These are phyloP conservation scores for Balaenoptera acutorostrata DNA, from an alignment of 2,113 vertebrate genomes.

Conservation along the genomic window DNA sequence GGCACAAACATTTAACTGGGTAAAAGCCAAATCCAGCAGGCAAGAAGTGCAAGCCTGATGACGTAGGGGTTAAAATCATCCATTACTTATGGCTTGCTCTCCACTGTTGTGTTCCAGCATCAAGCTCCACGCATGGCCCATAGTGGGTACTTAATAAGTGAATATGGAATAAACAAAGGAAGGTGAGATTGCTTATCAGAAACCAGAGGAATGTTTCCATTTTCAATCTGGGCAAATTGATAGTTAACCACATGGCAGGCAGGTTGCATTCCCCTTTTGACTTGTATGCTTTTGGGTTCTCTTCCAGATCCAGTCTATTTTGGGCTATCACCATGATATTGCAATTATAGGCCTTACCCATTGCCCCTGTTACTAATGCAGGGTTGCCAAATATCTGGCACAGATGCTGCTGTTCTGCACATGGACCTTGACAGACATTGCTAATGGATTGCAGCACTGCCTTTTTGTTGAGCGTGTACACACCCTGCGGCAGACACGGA, in stretches of 20 bases:
- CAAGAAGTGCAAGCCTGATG: background rate
- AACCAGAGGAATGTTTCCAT: background rate
- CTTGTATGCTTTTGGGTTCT: background rate
- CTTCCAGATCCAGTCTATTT: background rate
- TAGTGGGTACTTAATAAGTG: background rate
- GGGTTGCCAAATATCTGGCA: background rate
- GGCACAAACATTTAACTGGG: background rate
- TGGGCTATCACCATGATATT: background rate
- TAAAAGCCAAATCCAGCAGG: background rate
- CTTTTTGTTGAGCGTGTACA: background rate
- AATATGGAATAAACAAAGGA: background rate
- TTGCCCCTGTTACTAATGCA: background rate
- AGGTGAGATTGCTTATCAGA: background rate
- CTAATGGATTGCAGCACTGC: background rate
- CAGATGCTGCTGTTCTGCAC: background rate
- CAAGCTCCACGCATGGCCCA: background rate
- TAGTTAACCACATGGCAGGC: background rate
- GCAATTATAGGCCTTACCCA: background rate
- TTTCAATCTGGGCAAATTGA: background rate
- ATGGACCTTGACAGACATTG: background rate
- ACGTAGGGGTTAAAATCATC: background rate
- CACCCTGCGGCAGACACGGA: background rate
- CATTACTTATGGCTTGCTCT: background rate
- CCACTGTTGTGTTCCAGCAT: background rate
- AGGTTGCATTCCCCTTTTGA: background rate